Evolutionary conservation across 2,797 vertebrate species (phyloP).

Genomic region (Leptatherina wallacei): DNA sequence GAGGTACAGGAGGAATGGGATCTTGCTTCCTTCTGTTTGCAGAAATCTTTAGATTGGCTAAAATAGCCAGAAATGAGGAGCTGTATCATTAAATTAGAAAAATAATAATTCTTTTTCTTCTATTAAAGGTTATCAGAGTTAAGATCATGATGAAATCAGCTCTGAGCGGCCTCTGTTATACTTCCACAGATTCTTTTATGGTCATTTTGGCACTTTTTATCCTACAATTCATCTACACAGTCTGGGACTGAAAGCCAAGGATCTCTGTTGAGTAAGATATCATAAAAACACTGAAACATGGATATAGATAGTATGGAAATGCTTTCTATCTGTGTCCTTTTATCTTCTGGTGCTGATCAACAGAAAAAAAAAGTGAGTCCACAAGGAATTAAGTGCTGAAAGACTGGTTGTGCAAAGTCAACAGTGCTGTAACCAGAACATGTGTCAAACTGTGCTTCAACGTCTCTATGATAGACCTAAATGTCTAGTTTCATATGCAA

Average conservation of each 20-base stretch:
- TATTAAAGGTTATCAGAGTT: neutral
- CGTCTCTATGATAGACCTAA: slow-evolving; percentile 9
- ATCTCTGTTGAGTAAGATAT: slow-evolving; percentile 25
- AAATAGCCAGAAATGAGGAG: slow-evolving; percentile 6
- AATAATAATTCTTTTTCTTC: neutral
- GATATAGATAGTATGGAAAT: slow-evolving; percentile 13
- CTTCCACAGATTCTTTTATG: slow-evolving; percentile 68
- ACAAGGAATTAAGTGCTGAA: slow-evolving; percentile 43
- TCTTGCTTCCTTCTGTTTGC: neutral
- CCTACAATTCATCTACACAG: slow-evolving; percentile 34
- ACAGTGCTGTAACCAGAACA: slow-evolving; percentile 29
- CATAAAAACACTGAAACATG: slow-evolving; percentile 36
- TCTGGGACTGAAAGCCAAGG: slow-evolving; percentile 40
- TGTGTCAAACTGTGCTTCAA: slow-evolving; percentile 30
- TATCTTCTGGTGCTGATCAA: neutral
- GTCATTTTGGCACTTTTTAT: slow-evolving; percentile 78
- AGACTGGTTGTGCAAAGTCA: slow-evolving; percentile 53
- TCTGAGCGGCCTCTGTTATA: slow-evolving; percentile 9
- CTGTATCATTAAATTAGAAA: slow-evolving; percentile 4
- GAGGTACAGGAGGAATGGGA: slow-evolving; percentile 31
- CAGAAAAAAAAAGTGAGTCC: neutral
- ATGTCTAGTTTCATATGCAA: slow-evolving; percentile 17
- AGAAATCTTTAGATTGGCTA: neutral
- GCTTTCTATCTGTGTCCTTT: slow-evolving; percentile 4
- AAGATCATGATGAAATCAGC: neutral